Evolutionary conservation across 2,888 invertebrate species (phyloP).

Genomic region (Oscheius sp.): DNA sequence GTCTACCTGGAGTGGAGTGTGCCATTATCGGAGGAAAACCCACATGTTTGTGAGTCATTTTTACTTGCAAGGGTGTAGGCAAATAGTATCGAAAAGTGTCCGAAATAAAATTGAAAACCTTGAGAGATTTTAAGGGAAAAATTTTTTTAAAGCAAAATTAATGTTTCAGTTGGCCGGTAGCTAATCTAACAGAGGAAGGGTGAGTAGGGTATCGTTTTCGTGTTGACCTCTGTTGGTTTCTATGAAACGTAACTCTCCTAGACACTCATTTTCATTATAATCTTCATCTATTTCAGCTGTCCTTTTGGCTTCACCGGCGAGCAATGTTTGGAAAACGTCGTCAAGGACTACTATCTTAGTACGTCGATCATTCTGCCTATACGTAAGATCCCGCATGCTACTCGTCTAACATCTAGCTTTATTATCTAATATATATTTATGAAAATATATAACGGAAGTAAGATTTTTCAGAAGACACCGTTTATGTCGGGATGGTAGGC

Average conservation of each 20-base stretch:
- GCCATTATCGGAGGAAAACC: not conserved
- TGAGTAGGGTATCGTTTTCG: not conserved
- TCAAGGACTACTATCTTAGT: constrained; percentile 3
- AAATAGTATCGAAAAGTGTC: too few relatives aligned
- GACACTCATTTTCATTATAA: not conserved
- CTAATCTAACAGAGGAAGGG: not conserved
- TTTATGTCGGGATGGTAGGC: constrained; percentile 1
- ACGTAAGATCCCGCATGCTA: constrained; percentile 1
- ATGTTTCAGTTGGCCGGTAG: not conserved
- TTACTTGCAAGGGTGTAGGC: not conserved
- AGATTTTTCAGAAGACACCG: constrained; percentile 1
- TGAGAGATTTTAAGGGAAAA: too few relatives aligned
- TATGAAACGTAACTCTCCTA: not conserved
- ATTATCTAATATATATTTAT: too few relatives aligned
- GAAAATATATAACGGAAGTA: not conserved
- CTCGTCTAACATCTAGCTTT: not conserved
- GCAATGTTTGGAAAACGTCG: not conserved
- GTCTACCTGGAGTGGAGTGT: not conserved
- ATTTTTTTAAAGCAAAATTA: too few relatives aligned
- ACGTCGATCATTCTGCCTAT: not conserved
- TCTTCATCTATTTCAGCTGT: constrained; percentile 3
- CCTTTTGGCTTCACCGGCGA: not conserved
- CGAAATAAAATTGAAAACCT: not conserved
- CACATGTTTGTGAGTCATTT: constrained; percentile 23
- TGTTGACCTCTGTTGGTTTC: too few relatives aligned